Percentiles rank a stretch among this genome's conserved stretches.
Evolutionary conservation across 2,113 vertebrate species (phyloP).

Genomic region (Vidua chalybeata): DNA sequence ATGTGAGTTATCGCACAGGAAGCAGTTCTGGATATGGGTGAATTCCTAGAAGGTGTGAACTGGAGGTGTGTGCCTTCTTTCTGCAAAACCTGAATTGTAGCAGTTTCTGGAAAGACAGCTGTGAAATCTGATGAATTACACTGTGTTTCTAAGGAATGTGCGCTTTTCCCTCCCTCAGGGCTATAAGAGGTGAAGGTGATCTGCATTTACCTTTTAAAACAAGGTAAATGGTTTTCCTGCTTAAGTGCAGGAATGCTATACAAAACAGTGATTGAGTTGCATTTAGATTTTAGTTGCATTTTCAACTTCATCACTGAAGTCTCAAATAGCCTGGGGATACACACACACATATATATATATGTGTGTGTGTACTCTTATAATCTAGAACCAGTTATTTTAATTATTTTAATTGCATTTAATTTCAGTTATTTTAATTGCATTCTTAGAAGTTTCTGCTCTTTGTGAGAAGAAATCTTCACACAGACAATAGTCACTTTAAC

Average conservation of each 20-base stretch:
- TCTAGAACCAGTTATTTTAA: background rate
- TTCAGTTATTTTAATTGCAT: background rate
- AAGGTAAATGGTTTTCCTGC: background rate
- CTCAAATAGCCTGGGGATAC: background rate
- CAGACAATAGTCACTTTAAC: background rate
- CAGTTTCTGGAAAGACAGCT: background rate
- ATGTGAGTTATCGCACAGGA: rapidly evolving
- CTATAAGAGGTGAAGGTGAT: background rate
- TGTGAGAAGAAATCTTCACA: background rate
- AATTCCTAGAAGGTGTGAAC: background rate
- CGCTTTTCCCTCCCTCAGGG: rapidly evolving
- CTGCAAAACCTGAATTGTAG: background rate
- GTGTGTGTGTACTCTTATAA: background rate
- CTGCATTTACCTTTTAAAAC: background rate
- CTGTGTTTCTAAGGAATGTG: background rate
- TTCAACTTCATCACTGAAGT: background rate
- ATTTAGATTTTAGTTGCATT: background rate
- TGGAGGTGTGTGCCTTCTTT: background rate
- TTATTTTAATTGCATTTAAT: background rate
- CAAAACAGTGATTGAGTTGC: background rate
- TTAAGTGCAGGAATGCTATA: too few species aligned
- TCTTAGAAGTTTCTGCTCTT: background rate
- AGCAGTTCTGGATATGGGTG: background rate
- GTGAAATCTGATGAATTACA: background rate
- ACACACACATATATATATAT: background rate